A percentile compares a stretch with the other conserved stretches of the same genome.
Evolutionary conservation across 1,140 invertebrate species (phyloP).

Genomic region (Sipha flava): DNA sequence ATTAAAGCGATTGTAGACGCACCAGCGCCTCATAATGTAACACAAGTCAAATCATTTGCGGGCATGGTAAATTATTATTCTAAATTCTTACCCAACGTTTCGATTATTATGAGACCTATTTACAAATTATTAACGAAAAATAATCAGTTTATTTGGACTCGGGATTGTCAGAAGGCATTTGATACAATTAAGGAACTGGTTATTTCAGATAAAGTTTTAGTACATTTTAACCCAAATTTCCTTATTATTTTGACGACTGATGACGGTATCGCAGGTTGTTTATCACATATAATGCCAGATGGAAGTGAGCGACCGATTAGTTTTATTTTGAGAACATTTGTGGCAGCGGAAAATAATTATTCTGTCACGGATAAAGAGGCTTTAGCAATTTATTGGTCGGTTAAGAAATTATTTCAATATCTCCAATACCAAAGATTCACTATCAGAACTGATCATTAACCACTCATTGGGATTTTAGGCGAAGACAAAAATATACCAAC

Average conservation of each 20-base stretch:
- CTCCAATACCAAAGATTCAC: conserved; percentile 45
- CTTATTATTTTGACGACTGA: background rate
- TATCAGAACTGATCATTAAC: conserved; percentile 46
- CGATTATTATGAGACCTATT: background rate
- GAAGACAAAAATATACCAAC: too few relatives aligned
- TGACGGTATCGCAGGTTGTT: background rate
- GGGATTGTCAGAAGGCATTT: conserved; percentile 33
- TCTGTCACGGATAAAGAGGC: conserved; percentile 48
- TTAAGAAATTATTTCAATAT: conserved; percentile 47
- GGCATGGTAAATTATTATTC: conserved; percentile 26
- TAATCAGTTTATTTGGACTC: conserved; percentile 6
- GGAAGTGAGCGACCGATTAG: conserved; percentile 44
- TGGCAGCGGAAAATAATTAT: conserved; percentile 42
- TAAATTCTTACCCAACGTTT: conserved; percentile 15
- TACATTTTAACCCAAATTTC: conserved; percentile 35
- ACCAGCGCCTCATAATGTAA: conserved; percentile 39
- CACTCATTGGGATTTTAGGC: background rate
- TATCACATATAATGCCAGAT: conserved; percentile 14
- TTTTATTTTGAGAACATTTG: conserved; percentile 45
- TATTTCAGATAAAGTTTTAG: conserved; percentile 26
- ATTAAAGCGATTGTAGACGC: conserved; percentile 41
- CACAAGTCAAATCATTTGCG: conserved; percentile 35
- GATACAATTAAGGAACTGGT: conserved; percentile 30
- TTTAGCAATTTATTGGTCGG: conserved; percentile 44
- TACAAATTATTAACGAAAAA: background rate